Percentiles rank a stretch among this genome's conserved stretches.
These are phyloP conservation scores for Paradisaea rubra DNA, from an alignment of 2,113 vertebrate genomes.

Conservation along the genomic window DNA sequence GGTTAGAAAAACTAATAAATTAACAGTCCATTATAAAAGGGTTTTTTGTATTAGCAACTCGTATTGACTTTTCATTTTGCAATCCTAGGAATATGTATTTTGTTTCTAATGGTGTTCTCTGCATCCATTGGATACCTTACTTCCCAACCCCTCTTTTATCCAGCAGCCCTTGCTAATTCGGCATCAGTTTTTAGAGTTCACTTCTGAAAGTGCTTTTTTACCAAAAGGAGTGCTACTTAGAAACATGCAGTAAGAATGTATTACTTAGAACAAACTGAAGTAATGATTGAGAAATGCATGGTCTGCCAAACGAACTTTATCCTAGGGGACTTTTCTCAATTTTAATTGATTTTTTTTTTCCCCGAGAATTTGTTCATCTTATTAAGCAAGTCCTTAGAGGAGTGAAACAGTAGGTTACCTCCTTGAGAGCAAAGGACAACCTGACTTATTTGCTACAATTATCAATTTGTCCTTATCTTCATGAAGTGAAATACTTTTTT, in stretches of 20 bases:
- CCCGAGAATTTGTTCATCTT: constrained; percentile 60
- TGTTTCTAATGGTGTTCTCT: constrained; percentile 28
- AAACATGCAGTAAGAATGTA: constrained; percentile 45
- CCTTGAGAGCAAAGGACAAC: constrained; percentile 63
- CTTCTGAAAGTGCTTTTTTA: constrained; percentile 58
- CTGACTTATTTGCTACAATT: constrained; percentile 66
- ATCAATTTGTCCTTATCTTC: constrained; percentile 50
- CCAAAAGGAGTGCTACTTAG: constrained; percentile 41
- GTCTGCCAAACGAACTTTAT: constrained; percentile 65
- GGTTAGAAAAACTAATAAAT: constrained; percentile 2
- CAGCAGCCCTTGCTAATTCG: constrained; percentile 59
- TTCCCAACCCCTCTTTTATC: constrained; percentile 51
- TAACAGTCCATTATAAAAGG: background rate
- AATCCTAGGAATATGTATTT: constrained; percentile 5
- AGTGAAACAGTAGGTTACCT: constrained; percentile 67
- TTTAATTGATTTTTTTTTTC: constrained; percentile 75
- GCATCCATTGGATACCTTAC: constrained; percentile 2
- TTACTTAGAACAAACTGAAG: constrained; percentile 55
- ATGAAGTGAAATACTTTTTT: constrained; percentile 55
- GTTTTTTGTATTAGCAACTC: constrained; percentile 5
- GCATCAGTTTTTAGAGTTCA: constrained; percentile 17
- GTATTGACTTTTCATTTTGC: constrained; percentile 16
- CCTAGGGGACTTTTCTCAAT: constrained; percentile 66
- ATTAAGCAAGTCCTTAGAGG: constrained; percentile 71
- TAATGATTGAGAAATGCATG: constrained; percentile 62